phyloP scores from a whole-genome alignment of 2,888 invertebrate genomes.

The Onthophagus sagittarius region DNA sequence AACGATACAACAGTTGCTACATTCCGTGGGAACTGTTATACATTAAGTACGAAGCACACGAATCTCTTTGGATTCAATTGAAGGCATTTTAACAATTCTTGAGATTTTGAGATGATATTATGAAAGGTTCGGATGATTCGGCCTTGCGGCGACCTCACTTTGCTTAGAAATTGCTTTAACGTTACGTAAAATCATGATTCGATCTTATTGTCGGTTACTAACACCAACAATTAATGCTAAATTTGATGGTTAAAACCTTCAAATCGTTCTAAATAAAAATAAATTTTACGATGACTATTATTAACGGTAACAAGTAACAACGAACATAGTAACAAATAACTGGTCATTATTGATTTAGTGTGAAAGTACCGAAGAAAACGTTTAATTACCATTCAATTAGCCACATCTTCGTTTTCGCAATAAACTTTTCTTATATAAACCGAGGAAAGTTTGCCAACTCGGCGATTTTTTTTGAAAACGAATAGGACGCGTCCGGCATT shows the following conservation, averaged over 20 bases:
- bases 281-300: no score
- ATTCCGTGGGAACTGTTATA: conserved; percentile 23
- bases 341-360: background rate
- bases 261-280: no score
- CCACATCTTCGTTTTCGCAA: background rate
- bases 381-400: background rate
- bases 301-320: no score
- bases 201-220: no score
- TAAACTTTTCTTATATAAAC: background rate
- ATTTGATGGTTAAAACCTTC: no score
- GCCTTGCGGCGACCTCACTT: background rate
- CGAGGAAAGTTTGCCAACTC: background rate
- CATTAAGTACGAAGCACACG: conserved; percentile 13
- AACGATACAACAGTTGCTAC: conserved; percentile 15
- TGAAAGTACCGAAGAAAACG: background rate
- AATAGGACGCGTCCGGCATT: background rate
- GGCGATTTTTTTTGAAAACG: background rate
- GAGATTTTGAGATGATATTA: background rate
- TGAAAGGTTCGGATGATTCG: background rate
- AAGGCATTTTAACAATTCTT: background rate
- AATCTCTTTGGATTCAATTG: background rate
- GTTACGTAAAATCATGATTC: background rate
- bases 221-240: no score
- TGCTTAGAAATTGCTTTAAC: background rate
- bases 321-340: no score